phyloP scores from a whole-genome alignment of 2,113 vertebrate species.

The Leuciscus idus region DNA sequence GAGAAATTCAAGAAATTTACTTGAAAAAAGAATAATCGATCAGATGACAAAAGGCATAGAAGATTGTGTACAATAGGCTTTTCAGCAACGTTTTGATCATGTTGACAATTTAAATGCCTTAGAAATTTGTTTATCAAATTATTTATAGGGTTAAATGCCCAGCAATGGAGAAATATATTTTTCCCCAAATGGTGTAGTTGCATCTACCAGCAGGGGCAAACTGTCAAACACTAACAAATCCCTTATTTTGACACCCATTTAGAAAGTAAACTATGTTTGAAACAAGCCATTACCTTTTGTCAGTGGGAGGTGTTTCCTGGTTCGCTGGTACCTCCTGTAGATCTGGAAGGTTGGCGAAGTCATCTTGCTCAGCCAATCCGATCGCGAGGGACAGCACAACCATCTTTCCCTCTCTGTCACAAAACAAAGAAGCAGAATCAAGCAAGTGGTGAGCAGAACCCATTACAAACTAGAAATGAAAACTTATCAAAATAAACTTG shows the following conservation, averaged over 20 bases:
- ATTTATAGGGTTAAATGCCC: neutral
- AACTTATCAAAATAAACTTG: neutral
- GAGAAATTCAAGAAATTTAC: neutral
- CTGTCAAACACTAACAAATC: neutral
- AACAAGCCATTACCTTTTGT: conserved; percentile 87
- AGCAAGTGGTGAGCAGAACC: neutral
- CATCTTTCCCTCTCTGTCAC: conserved; percentile 97
- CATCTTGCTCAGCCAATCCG: conserved; percentile 98
- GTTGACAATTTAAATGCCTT: neutral
- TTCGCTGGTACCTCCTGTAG: conserved; percentile 91
- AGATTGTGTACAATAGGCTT: neutral
- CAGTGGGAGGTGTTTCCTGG: conserved; percentile 89
- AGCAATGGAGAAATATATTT: neutral
- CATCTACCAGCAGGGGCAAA: neutral
- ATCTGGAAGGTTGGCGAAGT: conserved; percentile 99
- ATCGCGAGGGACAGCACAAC: conserved; percentile 98
- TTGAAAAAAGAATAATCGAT: neutral
- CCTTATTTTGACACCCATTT: neutral
- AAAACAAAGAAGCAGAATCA: conserved; percentile 21
- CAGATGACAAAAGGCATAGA: neutral
- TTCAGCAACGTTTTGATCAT: neutral
- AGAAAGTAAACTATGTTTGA: neutral
- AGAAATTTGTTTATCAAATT: neutral
- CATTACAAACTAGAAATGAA: neutral
- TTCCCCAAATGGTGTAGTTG: neutral